Base-by-base conservation (phyloP, 1,140 invertebrate genomes). In the Eueides isabella region DNA sequence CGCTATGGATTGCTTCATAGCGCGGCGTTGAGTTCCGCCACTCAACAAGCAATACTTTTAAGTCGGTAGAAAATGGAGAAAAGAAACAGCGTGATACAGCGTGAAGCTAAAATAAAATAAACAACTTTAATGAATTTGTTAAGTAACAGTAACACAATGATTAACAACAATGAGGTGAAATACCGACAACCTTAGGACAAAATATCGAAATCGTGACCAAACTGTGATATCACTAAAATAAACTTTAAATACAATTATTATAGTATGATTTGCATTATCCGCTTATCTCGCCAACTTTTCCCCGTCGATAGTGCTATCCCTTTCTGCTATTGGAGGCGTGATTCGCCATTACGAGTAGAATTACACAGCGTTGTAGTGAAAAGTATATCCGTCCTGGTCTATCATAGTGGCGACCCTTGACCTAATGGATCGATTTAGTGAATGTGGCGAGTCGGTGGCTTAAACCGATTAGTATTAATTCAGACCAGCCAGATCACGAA, bases 391-490 rank as follows among this genome's bases (percentile, higher is more conserved):
- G 84, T 92, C 90, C 85, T 81, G 76, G 85, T 92, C 88, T 85
- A 80, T 74, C 89, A 77, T 74, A 80, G 75, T 64, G 72, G 74
- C 84, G 88, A 91, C 89, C 88, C 88, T 87, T 92, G 90, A 92
- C 90, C 89, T 87, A 86, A 85, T 79, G 83, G 85, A 87, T 89
- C 89, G 89, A 89, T 89, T 86, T 87, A 82, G 87, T 88, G 86
- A 92, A 91, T 90, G 87, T 88, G 85, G 82, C 78, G 83, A 78
- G 81, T 75, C 79, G 73, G 79, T 85, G 83, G 84, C 80, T 66
- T 38, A 73, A 74, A 70, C 68, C 70, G 69, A 79, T 76, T 74
- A 74, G 69, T 79, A 63, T 63, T 63, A 67, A 74, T 74, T 73
- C 71, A 79, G 81, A 85, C 79, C 83, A 83, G 80, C 81, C 41